Conservation (phyloP, 2,113 vertebrate species). For the Silurus glanis region DNA sequence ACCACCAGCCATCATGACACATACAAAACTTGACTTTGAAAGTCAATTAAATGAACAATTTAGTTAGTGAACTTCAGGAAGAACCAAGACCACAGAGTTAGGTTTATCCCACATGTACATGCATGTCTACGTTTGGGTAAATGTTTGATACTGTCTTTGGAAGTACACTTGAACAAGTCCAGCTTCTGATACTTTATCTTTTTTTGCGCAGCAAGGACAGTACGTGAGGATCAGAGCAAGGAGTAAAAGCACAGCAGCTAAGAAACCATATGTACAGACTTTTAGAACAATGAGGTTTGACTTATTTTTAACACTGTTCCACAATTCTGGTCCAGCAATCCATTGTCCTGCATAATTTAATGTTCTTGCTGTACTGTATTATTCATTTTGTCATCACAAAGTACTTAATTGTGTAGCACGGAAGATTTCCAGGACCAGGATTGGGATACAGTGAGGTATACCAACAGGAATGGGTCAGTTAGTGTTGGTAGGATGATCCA, state of each 20-base stretch:
- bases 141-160: slow-evolving; percentile 95
- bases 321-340: neutral
- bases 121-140: slow-evolving; percentile 90
- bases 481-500: neutral
- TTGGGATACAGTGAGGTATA: neutral
- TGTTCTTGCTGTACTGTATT: neutral
- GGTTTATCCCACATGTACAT: slow-evolving; percentile 65
- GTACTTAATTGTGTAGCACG: neutral
- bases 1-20: neutral
- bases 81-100: slow-evolving; percentile 1
- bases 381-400: neutral
- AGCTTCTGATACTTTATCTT: slow-evolving; percentile 77
- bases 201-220: neutral
- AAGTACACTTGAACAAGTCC: slow-evolving; percentile 89
- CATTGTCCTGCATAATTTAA: neutral
- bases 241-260: neutral
- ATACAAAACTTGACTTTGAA: neutral
- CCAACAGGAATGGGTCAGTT: neutral
- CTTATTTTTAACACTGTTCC: neutral
- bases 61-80: slow-evolving; percentile 16
- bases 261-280: neutral
- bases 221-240: neutral
- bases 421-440: neutral
- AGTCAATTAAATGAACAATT: neutral
- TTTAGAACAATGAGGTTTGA: neutral